Percentiles rank a stretch among this genome's conserved stretches.
Evolutionary conservation across 2,888 invertebrate genomes (phyloP).

Genomic region (Empis stercorea): DNA sequence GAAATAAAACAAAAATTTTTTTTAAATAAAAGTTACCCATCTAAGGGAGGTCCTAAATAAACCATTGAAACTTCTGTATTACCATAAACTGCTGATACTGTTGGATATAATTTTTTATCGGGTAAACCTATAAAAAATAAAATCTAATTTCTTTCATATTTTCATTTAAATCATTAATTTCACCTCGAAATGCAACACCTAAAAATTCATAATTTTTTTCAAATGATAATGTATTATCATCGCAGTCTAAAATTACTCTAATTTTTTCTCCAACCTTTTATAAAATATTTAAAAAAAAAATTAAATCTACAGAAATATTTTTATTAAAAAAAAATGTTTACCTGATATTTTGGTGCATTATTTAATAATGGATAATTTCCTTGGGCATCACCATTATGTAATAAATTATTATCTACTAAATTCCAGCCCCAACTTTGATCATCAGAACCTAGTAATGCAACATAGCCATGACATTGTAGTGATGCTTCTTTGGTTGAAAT

Average conservation of each 20-base stretch:
- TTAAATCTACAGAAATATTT: too few species aligned
- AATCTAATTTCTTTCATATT: not conserved
- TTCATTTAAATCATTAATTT: slow-evolving; percentile 7
- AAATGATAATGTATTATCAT: slow-evolving; percentile 91
- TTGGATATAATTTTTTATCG: slow-evolving; percentile 83
- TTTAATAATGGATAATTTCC: slow-evolving; percentile 88
- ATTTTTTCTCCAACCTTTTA: slow-evolving; percentile 88
- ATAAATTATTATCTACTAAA: slow-evolving; percentile 89
- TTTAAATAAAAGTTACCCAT: slow-evolving; percentile 57
- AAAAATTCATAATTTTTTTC: slow-evolving; percentile 97
- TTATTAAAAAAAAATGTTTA: slow-evolving; percentile 29
- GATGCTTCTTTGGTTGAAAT: slow-evolving; percentile 90
- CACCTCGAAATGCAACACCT: slow-evolving; percentile 93
- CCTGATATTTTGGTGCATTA: slow-evolving; percentile 97
- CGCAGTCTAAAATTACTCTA: slow-evolving; percentile 94
- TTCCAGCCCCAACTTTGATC: slow-evolving; percentile 98
- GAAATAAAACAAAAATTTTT: not conserved
- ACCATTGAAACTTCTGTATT: slow-evolving; percentile 99
- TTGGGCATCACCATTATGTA: slow-evolving; percentile 92
- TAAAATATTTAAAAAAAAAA: not conserved
- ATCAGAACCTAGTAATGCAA: slow-evolving; percentile 86
- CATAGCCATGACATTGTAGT: slow-evolving; percentile 89
- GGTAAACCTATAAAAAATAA: too few species aligned
- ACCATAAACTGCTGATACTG: slow-evolving; percentile 96
- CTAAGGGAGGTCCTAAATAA: slow-evolving; percentile 90